Conservation (phyloP, 2,888 invertebrate genomes). For the Marronus borbonicus region DNA sequence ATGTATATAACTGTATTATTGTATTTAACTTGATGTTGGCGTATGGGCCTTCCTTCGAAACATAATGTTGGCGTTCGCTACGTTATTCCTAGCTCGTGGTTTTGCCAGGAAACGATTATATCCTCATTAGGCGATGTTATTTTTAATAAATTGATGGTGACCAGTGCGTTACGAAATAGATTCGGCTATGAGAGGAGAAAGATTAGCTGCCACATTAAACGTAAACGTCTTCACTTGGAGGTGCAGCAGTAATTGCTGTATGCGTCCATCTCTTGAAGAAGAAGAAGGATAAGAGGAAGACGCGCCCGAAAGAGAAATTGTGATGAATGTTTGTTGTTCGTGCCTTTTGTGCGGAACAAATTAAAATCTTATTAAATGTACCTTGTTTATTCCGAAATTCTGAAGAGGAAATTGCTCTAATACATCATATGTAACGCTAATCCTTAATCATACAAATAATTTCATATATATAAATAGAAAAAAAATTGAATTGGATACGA, state of each 20-base stretch:
- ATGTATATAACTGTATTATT: not conserved
- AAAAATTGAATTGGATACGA: no score
- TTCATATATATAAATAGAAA: not conserved
- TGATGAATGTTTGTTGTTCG: conserved; percentile 48
- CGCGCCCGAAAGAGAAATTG: conserved; percentile 40
- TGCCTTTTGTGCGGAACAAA: conserved; percentile 44
- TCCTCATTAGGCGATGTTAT: conserved; percentile 47
- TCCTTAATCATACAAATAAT: conserved; percentile 11
- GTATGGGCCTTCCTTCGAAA: not conserved
- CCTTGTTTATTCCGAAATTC: conserved; percentile 19
- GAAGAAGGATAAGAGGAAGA: not conserved
- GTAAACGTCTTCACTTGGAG: conserved; percentile 46
- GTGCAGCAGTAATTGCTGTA: conserved; percentile 45
- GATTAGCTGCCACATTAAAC: conserved; percentile 47
- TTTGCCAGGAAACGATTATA: conserved; percentile 46
- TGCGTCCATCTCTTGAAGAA: conserved; percentile 30
- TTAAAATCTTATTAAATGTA: conserved; percentile 46
- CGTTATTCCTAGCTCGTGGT: conserved; percentile 12
- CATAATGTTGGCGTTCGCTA: conserved; percentile 1
- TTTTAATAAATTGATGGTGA: conserved; percentile 47
- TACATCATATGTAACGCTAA: conserved; percentile 30
- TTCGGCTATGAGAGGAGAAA: conserved; percentile 40
- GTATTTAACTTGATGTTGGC: not conserved
- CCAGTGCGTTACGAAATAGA: conserved; percentile 40
- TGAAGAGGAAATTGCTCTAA: conserved; percentile 32